These are phyloP conservation scores for Brachyistius frenatus DNA, from an alignment of 2,113 vertebrate species.

Conservation along the genomic window DNA sequence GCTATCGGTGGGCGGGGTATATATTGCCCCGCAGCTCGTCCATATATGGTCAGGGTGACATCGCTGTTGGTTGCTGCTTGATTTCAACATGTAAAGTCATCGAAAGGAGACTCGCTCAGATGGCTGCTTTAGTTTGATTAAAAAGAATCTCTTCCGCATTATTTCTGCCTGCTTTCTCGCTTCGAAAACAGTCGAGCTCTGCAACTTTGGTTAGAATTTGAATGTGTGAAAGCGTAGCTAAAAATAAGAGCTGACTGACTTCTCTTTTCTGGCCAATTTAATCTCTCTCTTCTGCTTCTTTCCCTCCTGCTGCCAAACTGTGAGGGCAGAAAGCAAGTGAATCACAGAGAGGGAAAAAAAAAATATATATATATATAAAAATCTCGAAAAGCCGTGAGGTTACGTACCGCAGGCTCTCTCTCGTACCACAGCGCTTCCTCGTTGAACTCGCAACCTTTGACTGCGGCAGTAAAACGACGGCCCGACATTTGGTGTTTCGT, in stretches of 20 bases:
- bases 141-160: not conserved
- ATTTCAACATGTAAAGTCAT: too few species aligned
- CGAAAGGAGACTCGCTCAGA: too few species aligned
- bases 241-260: conserved; percentile 41
- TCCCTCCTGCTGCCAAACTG: conserved; percentile 10
- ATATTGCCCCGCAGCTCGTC: too few species aligned
- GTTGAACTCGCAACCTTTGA: conserved; percentile 16
- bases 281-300: conserved; percentile 16
- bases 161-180: not conserved
- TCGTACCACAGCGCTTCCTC: too few species aligned
- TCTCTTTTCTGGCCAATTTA: conserved; percentile 34
- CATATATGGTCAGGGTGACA: too few species aligned
- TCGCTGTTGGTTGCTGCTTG: too few species aligned
- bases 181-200: not conserved
- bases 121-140: too few species aligned
- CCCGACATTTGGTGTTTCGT: not conserved
- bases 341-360: conserved; percentile 1
- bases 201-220: not conserved
- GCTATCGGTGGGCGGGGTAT: too few species aligned
- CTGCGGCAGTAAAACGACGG: conserved; percentile 10
- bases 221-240: conserved; percentile 50
- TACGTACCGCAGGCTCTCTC: conserved; percentile 4
- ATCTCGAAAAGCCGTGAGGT: conserved; percentile 4
- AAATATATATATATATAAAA: too few species aligned
- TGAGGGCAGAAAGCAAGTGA: conserved; percentile 28